Evolutionary conservation across 1,140 invertebrate genomes (phyloP).

Genomic region (Ephestia elutella): DNA sequence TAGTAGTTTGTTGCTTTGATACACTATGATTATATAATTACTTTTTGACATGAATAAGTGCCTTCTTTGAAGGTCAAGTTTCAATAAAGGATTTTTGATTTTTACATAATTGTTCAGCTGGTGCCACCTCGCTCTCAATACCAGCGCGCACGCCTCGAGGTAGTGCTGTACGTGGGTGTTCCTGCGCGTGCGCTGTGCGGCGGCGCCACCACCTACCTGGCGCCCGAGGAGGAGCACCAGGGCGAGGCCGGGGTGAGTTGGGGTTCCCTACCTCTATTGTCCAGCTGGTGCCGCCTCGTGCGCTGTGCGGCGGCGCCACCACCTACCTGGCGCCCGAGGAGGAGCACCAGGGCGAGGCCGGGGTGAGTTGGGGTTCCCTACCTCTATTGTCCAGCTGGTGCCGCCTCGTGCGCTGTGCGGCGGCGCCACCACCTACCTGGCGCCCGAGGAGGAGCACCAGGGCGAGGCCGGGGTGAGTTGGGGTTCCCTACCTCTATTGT

Average conservation of each 20-base stretch:
- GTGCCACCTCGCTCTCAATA: conserved; percentile 67
- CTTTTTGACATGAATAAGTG: no score
- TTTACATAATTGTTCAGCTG: conserved; percentile 54
- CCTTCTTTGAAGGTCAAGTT: no score
- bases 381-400: conserved; percentile 56
- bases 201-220: conserved; percentile 73
- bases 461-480: conserved; percentile 20
- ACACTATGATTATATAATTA: no score
- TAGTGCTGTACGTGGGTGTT: conserved; percentile 75
- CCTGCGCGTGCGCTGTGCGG: conserved; percentile 50
- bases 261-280: no score
- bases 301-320: conserved; percentile 64
- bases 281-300: conserved; percentile 64
- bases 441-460: conserved; percentile 53
- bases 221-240: conserved; percentile 53
- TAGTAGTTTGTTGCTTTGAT: no score
- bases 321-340: conserved; percentile 74
- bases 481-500: no score
- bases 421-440: conserved; percentile 73
- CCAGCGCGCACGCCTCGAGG: conserved; percentile 73
- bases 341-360: neutral
- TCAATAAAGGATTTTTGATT: no score
- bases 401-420: conserved; percentile 55
- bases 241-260: conserved; percentile 20
- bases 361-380: conserved; percentile 30